A percentile compares a stretch with the other conserved stretches of the same genome.
Conservation (phyloP, 1,140 invertebrate species). For the Acromyrmex echinatior region DNA sequence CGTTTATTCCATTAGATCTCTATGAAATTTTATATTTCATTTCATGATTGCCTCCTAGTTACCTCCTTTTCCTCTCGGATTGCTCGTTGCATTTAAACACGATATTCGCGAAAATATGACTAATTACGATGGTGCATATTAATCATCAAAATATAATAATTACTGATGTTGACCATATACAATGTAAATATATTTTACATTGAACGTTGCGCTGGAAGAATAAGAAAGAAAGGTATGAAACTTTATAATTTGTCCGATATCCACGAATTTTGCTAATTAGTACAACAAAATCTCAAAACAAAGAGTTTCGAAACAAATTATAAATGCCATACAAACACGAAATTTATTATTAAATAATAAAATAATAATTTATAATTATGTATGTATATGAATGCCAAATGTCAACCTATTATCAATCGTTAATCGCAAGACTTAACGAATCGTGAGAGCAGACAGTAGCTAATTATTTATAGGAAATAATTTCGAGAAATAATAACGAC, state of each 20-base stretch:
- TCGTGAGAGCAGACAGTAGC: slow-evolving; percentile 1
- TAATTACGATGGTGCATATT: not conserved
- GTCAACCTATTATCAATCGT: not conserved
- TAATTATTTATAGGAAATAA: slow-evolving; percentile 18
- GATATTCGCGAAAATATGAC: not conserved
- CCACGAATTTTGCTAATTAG: not conserved
- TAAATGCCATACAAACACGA: not conserved
- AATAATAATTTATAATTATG: not conserved
- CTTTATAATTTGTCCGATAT: not conserved
- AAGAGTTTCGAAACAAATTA: not conserved
- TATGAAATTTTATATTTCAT: not conserved
- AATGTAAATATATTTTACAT: not conserved
- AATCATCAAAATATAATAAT: not conserved
- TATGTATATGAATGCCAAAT: not conserved
- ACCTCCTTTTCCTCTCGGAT: not conserved
- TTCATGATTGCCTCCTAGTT: not conserved
- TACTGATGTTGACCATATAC: not conserved
- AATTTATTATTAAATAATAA: not conserved
- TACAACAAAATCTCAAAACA: not conserved
- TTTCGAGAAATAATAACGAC: slow-evolving; percentile 16
- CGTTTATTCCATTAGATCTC: not conserved
- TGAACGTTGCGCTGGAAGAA: not conserved
- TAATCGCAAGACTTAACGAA: not conserved
- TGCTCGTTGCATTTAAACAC: not conserved
- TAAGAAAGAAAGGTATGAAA: not conserved